phyloP scores from a whole-genome alignment of 1,140 invertebrate species.

The Spodoptera frugiperda region DNA sequence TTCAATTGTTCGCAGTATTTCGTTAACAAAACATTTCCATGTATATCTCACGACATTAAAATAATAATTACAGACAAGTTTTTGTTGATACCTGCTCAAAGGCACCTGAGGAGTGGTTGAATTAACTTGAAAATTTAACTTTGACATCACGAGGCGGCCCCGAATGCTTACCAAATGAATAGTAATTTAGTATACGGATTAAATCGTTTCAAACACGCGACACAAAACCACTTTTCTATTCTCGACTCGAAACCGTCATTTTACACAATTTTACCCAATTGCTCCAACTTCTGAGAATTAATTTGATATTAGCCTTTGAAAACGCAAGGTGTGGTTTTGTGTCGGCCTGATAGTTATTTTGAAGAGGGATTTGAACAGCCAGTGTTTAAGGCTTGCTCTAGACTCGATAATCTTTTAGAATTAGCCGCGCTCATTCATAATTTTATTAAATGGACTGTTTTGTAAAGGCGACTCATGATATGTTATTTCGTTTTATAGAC shows the following conservation, averaged over 20 bases:
- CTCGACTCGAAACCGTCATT: constrained; percentile 83
- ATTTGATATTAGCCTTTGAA: constrained; percentile 86
- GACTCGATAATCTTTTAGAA: constrained; percentile 71
- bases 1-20: constrained; percentile 31
- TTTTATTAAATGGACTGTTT: constrained; percentile 52
- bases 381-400: constrained; percentile 72
- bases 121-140: constrained; percentile 72
- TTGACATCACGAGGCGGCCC: constrained; percentile 78
- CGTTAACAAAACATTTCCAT: constrained; percentile 27
- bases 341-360: constrained; percentile 76
- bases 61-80: constrained; percentile 42
- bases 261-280: constrained; percentile 86
- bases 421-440: constrained; percentile 65
- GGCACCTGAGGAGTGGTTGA: constrained; percentile 59
- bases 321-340: constrained; percentile 84
- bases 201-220: constrained; percentile 85
- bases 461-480: constrained; percentile 40
- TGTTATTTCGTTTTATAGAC: constrained; percentile 46
- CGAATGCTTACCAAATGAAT: constrained; percentile 85
- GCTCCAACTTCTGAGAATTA: constrained; percentile 85
- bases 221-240: constrained; percentile 85
- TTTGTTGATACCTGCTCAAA: constrained; percentile 41
- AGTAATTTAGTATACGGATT: constrained; percentile 85
- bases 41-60: constrained; percentile 46
- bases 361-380: constrained; percentile 75